Evolutionary conservation across 2,888 invertebrate genomes (phyloP), one percentile per base, ranked within the genome.

Genomic region (Zhuqinia jingwanae): DNA sequence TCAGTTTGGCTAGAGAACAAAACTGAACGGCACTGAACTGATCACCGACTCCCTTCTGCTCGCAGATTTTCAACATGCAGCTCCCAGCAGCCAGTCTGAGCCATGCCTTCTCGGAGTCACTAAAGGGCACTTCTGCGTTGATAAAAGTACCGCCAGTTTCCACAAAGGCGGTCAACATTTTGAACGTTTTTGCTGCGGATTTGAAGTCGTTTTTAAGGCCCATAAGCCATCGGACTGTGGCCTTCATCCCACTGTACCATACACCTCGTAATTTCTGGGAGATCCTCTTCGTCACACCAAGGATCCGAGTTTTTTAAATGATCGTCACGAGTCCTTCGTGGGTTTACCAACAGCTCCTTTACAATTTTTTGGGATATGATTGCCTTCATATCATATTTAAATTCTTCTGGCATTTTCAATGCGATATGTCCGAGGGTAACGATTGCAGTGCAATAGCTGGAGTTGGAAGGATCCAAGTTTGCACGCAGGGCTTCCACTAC

Each of bases 291-390:
- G 0, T 94, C 92, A 92, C 97, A 97, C 98, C 98, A 98, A 42
- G 77, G 78, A 5, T 89, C 90, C n/a, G 88, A 56, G 89, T 96
- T 96, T 92, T 96, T 96, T 47, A 89, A 87, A 63, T 85, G 89
- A 70, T 90, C 90, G n/a, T 90, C 90, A 60, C 89, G 89, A n/a
- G 88, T 90, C 53, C 89, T 68, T 22, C 75, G 47, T 22, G 90
- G 90, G 80, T 93, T 92, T 90, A 99, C 98, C 76, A 99, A 93
- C 15, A 99, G 93, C 92, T 98, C 98, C 93, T 98, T 98, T 0
- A 99, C 98, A 92, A 99, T 97, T 95, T 97, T 96, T 92, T 98
- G 95, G 2, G 98, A 97, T 77, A 99, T 97, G 92, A 98, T 97
- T 92, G 97, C 97, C 93, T 98, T 98, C 91, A 98, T 97, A 92